Base-by-base conservation (phyloP, 37 sponge, comb jelly and placozoan genomes). In the Ephydatia muelleri region DNA sequence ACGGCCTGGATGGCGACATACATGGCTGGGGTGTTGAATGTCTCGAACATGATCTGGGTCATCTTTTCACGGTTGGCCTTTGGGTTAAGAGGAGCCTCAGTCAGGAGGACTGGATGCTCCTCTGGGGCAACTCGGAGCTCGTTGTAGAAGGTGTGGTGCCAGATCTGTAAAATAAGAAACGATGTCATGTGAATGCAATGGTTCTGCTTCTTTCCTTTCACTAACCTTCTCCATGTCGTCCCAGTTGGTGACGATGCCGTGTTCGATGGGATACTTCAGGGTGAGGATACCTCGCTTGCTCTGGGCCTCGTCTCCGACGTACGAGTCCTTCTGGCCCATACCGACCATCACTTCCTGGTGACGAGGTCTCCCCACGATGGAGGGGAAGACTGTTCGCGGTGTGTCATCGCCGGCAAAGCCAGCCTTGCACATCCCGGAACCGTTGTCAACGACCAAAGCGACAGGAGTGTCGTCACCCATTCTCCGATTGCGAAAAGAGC, bases 1-100 rank as follows among this genome's bases (percentile, higher is more conserved):
- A 99, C 97, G 74, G 97, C 97, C 91, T 99, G 99, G 95, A 97
- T 96, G 84, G 97, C 97, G 37, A 99, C 96, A 82, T 97, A 97
- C 97, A 99, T 97, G 72, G 99, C 99, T 67, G 99, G 99, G 49
- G 94, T 93, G 92, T 96, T 96, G 97, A 99, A 99, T 81, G 97
- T 95, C 92, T 99, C 99, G 87, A 99, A 99, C 99, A 99, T 99
- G 95, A 99, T 99, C 88, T 99, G 99, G 77, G 99, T 99, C 99
- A 99, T 99, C 94, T 99, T 99, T 86, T 99, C 99, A 67, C 99
- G 85, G 91, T 99, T 97, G 86, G 99, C 99, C 90, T 99, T 99
- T 87, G 99, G 99, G 94, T 99, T 99, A 89, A 99, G 99, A 77
- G 99, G 97, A 76, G 99, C 99, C 87, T 99, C 99, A 19, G 99